A percentile compares a stretch with the other conserved stretches of the same genome.
Conservation (phyloP, 1,140 invertebrate species). For the Drosophila dunni region DNA sequence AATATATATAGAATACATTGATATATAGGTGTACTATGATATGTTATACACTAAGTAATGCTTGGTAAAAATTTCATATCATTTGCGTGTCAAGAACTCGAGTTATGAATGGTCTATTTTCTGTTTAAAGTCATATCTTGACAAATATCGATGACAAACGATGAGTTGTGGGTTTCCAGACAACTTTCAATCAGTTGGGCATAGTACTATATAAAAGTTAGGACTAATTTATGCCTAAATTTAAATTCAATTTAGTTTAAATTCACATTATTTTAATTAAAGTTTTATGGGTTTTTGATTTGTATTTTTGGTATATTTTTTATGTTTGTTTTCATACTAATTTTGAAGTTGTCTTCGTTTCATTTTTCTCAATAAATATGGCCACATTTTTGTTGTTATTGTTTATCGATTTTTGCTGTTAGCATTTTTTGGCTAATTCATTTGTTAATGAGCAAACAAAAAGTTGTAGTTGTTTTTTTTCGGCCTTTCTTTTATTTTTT, state of each 20-base stretch:
- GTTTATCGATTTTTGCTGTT: slow-evolving; percentile 34
- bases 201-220: neutral
- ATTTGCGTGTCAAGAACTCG: neutral
- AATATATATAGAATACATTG: neutral
- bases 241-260: neutral
- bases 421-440: slow-evolving; percentile 67
- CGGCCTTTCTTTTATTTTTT: slow-evolving; percentile 15
- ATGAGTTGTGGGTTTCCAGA: slow-evolving; percentile 3
- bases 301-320: slow-evolving; percentile 17
- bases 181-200: slow-evolving; percentile 26
- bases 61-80: slow-evolving; percentile 9
- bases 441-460: slow-evolving; percentile 74
- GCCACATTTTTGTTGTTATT: slow-evolving; percentile 10
- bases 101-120: slow-evolving; percentile 6
- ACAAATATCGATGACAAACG: slow-evolving; percentile 13
- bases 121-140: neutral
- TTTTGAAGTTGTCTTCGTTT: slow-evolving; percentile 30
- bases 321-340: slow-evolving; percentile 19
- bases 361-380: slow-evolving; percentile 35
- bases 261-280: slow-evolving; percentile 2
- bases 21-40: neutral
- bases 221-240: neutral
- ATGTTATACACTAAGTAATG: neutral
- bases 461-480: slow-evolving; percentile 29
- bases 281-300: slow-evolving; percentile 7